These are phyloP conservation scores for Lepidocyrtinus sp. DNA, from an alignment of 2,888 invertebrate genomes.

Conservation along the genomic window DNA sequence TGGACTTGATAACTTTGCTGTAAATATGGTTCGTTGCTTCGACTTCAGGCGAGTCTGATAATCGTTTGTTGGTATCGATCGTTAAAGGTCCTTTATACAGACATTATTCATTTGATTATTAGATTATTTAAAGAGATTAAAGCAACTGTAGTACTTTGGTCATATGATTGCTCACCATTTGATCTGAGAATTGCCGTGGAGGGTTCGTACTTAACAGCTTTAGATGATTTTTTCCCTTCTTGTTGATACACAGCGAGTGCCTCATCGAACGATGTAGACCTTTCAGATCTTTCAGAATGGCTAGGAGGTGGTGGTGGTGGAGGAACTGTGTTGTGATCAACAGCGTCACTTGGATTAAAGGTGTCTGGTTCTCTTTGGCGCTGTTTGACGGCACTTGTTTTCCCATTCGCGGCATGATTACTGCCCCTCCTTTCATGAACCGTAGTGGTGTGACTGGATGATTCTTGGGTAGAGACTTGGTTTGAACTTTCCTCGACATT, in stretches of 20 bases:
- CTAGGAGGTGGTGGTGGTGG: slow-evolving; percentile 43
- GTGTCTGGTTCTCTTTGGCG: slow-evolving; percentile 24
- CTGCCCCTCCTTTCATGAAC: slow-evolving; percentile 27
- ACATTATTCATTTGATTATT: background rate
- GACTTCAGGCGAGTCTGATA: background rate
- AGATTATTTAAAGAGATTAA: background rate
- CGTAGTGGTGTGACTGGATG: slow-evolving; percentile 31
- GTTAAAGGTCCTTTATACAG: slow-evolving; percentile 32
- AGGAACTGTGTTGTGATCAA: slow-evolving; percentile 32
- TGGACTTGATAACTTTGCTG: slow-evolving; percentile 51
- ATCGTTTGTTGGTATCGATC: slow-evolving; percentile 14
- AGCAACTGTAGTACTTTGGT: too few species aligned
- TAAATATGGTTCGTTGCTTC: slow-evolving; percentile 50
- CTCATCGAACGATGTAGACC: slow-evolving; percentile 27
- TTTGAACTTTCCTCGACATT: slow-evolving; percentile 42
- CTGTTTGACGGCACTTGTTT: slow-evolving; percentile 19
- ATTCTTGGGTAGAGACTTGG: slow-evolving; percentile 22
- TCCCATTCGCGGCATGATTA: slow-evolving; percentile 1
- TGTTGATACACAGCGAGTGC: slow-evolving; percentile 15
- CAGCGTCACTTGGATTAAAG: slow-evolving; percentile 25
- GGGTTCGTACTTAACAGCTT: background rate
- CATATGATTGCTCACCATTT: slow-evolving; percentile 33
- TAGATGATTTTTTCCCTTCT: slow-evolving; percentile 6
- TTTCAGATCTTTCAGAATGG: slow-evolving; percentile 42
- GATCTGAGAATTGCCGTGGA: slow-evolving; percentile 24